A percentile compares a stretch with the other conserved stretches of the same genome.
Conservation (phyloP, 1,140 invertebrate genomes). For the Macrobrachium rosenbergii region DNA sequence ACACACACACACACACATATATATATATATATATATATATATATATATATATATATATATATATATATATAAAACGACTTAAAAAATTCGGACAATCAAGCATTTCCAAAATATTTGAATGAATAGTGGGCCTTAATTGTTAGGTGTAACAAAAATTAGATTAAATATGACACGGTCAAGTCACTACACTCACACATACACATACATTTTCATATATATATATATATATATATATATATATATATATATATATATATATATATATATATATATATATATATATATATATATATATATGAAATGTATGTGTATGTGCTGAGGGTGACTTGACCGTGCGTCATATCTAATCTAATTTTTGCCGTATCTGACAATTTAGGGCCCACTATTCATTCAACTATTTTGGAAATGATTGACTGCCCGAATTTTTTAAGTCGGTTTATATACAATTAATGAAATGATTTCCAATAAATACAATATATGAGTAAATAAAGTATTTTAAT, state of each 20-base stretch:
- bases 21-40: constrained; percentile 6
- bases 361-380: too few species aligned
- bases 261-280: constrained; percentile 12
- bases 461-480: too few species aligned
- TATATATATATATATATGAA: not conserved
- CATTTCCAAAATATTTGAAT: too few species aligned
- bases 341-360: too few species aligned
- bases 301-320: not conserved
- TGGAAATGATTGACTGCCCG: too few species aligned
- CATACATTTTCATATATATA: not conserved
- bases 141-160: too few species aligned
- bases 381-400: too few species aligned
- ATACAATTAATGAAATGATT: too few species aligned
- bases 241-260: constrained; percentile 8
- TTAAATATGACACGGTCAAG: not conserved
- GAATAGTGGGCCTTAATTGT: too few species aligned
- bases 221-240: constrained; percentile 4
- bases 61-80: constrained; percentile 22
- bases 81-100: too few species aligned
- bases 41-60: not conserved
- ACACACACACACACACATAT: constrained; percentile 11
- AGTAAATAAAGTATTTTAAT: too few species aligned
- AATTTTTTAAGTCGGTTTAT: not conserved
- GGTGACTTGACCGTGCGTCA: not conserved
- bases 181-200: not conserved